Evolutionary conservation across 2,113 vertebrate genomes (phyloP).

Genomic region (Phodopus roborovskii): DNA sequence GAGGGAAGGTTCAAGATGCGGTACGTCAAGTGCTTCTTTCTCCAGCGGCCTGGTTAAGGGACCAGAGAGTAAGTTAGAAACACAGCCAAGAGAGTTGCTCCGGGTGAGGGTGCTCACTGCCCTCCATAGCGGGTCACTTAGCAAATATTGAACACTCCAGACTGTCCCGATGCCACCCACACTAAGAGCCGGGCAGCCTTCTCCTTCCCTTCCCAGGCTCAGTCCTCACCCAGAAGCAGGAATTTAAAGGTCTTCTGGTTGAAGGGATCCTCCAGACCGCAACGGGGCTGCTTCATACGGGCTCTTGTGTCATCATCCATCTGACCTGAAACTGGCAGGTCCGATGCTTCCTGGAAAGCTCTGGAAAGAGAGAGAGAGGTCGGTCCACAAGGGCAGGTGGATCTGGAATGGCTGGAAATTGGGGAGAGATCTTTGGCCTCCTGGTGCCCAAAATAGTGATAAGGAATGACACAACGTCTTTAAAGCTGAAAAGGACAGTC

Average conservation of each 20-base stretch:
- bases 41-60: conserved; percentile 89
- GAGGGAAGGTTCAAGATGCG: conserved; percentile 90
- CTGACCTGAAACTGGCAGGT: conserved; percentile 87
- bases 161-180: background rate
- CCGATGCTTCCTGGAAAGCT: conserved; percentile 88
- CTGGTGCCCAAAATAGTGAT: background rate
- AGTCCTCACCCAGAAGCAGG: conserved; percentile 87
- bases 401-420: conserved; percentile 13
- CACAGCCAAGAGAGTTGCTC: background rate
- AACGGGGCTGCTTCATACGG: conserved; percentile 91
- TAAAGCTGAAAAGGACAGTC: background rate
- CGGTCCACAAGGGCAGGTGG: background rate
- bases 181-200: background rate
- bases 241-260: conserved; percentile 90
- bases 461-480: conserved; percentile 11
- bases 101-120: background rate
- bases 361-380: conserved; percentile 63
- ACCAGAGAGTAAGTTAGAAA: conserved; percentile 54
- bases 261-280: conserved; percentile 92
- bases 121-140: background rate
- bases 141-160: background rate
- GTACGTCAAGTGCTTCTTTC: conserved; percentile 91
- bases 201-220: background rate
- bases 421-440: background rate
- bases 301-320: conserved; percentile 87